Evolutionary conservation across 2,888 invertebrate species (phyloP), one percentile per base, ranked within the genome.

Genomic region (Drosophila pegasa): DNA sequence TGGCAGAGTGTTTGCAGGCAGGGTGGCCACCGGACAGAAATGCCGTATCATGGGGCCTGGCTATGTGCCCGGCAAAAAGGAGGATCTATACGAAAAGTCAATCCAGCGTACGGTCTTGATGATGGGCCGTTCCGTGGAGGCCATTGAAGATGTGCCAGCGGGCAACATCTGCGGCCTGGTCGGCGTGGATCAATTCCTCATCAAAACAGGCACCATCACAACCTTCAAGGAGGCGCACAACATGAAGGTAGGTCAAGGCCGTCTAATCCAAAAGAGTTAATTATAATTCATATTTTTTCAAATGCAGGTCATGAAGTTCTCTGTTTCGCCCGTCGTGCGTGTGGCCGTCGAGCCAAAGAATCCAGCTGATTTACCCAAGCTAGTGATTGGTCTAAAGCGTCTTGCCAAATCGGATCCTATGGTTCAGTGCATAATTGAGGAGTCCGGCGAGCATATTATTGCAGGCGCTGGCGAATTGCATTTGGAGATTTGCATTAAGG

Each of bases 161-260:
- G 99, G 98, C 90, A 99, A 99, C 95, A 99, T 99, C 93, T 99
- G 99, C 92, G 99, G 99, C 94, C 94, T 99, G 90, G 99, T 99
- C 81, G 99, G 99, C 91, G 99, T 99, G 50, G 99, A 99, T 94
- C 99, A 99, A 93, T 99, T 97, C 94, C 95, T 99, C 91, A 97
- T 99, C 64, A 99, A 99, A 93, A 99, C 99, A 77, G 99, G 99
- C 90, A 99, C 99, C 89, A 99, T 99, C 92, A 96, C 98, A 84
- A 99, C 99, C 27, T 99, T 94, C 94, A 99, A 99, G 94, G 98
- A 99, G 91, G 99, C 99, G 9, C 99, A 99, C 94, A 99, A 99
- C 95, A 96, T 99, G 97, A 95, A 95, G 94, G 94, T 94, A 89
- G 60, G 70, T 52, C 3, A 7, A 3, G 20, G 1, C 0, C 1